Percentiles rank a stretch among this genome's conserved stretches.
Evolutionary conservation across 1,140 invertebrate genomes (phyloP).

Genomic region (Linepithema humile): DNA sequence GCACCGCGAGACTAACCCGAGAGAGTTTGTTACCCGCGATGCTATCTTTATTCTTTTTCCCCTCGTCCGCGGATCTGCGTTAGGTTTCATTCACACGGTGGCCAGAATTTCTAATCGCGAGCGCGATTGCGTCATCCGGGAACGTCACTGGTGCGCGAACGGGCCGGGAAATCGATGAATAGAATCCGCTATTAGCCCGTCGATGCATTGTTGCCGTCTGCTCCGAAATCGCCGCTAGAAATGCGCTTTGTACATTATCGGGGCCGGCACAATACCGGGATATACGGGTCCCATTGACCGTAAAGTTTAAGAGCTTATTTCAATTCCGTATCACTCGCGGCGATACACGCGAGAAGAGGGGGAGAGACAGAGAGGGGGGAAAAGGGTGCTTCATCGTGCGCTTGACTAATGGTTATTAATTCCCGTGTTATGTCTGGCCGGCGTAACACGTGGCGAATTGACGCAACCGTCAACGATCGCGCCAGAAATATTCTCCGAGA

Average conservation of each 20-base stretch:
- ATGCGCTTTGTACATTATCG: not conserved
- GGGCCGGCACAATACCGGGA: slow-evolving; percentile 21
- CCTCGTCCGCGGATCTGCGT: slow-evolving; percentile 50
- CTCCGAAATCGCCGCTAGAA: slow-evolving; percentile 25
- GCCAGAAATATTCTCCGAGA: slow-evolving; percentile 36
- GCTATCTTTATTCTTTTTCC: slow-evolving; percentile 73
- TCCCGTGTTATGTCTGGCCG: slow-evolving; percentile 44
- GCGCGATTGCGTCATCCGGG: slow-evolving; percentile 4
- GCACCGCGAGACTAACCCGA: slow-evolving; percentile 66
- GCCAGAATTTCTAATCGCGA: not conserved
- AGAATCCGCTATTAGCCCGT: slow-evolving; percentile 18
- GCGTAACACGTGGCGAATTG: slow-evolving; percentile 10
- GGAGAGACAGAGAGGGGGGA: too few species aligned
- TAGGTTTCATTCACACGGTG: slow-evolving; percentile 63
- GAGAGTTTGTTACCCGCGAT: slow-evolving; percentile 66
- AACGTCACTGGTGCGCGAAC: not conserved
- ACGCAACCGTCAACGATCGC: slow-evolving; percentile 33
- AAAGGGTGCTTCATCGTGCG: too few species aligned
- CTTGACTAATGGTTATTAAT: slow-evolving; percentile 58
- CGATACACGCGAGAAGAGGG: slow-evolving; percentile 35
- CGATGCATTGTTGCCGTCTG: slow-evolving; percentile 35
- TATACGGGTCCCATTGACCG: not conserved
- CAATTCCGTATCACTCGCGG: slow-evolving; percentile 39
- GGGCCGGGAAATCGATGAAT: slow-evolving; percentile 34
- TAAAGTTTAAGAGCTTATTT: slow-evolving; percentile 43